These are phyloP conservation scores for Cheilosia impressa DNA, from an alignment of 2,888 invertebrate genomes.

Conservation along the genomic window DNA sequence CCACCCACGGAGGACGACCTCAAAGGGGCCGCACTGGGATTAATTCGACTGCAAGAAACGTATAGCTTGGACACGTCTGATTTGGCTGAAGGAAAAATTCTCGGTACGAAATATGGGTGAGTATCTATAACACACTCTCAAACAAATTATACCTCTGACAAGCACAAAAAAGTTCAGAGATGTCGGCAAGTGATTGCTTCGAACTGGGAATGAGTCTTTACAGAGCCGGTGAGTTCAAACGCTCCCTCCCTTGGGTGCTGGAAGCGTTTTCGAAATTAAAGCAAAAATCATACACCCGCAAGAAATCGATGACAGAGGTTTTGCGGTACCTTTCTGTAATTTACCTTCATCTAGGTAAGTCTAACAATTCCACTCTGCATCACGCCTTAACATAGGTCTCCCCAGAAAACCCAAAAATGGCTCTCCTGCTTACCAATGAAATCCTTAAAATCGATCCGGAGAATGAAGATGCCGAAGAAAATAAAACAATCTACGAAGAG, in stretches of 20 bases:
- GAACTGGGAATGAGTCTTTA: conserved; percentile 76
- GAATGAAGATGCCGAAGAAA: conserved; percentile 42
- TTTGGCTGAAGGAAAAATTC: conserved; percentile 91
- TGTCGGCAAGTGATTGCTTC: conserved; percentile 78
- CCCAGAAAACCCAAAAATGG: conserved; percentile 44
- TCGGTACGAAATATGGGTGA: conserved; percentile 89
- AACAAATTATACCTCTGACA: neutral
- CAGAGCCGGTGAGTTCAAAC: conserved; percentile 50
- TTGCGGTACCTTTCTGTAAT: conserved; percentile 21
- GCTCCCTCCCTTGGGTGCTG: conserved; percentile 78
- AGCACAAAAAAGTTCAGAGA: conserved; percentile 22
- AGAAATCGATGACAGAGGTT: neutral
- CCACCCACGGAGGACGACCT: conserved; percentile 93
- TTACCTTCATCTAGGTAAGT: conserved; percentile 21
- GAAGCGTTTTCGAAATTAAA: conserved; percentile 60
- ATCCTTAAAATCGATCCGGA: conserved; percentile 75
- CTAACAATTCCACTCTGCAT: too few relatives aligned
- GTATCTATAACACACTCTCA: neutral
- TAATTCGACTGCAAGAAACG: conserved; percentile 95
- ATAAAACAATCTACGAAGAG: conserved; percentile 24
- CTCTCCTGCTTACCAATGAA: conserved; percentile 34
- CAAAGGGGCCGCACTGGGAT: conserved; percentile 94
- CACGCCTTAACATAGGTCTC: neutral
- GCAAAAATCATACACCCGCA: neutral
- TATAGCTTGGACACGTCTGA: conserved; percentile 93